Evolutionary conservation across 2,797 vertebrate genomes (phyloP).

Genomic region (Gambelia wislizenii): DNA sequence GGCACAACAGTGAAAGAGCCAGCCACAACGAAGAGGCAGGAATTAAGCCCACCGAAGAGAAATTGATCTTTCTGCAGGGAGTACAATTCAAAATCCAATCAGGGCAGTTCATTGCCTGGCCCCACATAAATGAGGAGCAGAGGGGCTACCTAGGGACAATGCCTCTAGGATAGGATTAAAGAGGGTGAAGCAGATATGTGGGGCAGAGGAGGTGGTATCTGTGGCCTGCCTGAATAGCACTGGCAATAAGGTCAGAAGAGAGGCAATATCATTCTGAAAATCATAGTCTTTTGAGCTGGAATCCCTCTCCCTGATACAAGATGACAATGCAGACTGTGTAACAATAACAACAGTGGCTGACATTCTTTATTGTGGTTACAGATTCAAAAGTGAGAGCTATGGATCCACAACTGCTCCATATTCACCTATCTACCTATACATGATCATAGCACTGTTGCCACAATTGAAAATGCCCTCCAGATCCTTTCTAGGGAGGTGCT

Average conservation of each 20-base stretch:
- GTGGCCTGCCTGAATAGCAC: background rate
- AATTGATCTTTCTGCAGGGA: background rate
- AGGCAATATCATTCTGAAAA: background rate
- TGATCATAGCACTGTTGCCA: too few species aligned
- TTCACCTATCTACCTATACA: too few species aligned
- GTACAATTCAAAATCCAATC: slow-evolving; percentile 1
- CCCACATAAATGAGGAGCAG: background rate
- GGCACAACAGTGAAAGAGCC: background rate
- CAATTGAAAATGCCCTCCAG: too few species aligned
- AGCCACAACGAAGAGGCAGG: background rate
- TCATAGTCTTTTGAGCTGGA: background rate
- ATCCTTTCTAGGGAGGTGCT: too few species aligned
- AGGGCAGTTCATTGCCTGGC: background rate
- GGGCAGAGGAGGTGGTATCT: background rate
- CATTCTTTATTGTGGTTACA: too few species aligned
- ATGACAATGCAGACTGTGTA: background rate
- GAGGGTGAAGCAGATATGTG: background rate
- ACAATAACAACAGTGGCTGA: background rate
- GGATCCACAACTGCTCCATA: too few species aligned
- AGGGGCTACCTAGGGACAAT: background rate
- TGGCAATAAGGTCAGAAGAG: background rate
- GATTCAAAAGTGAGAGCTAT: too few species aligned
- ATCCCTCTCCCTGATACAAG: background rate
- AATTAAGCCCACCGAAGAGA: background rate
- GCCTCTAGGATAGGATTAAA: slow-evolving; percentile 6